phyloP scores from a whole-genome alignment of 2,797 vertebrate species.

The Emys orbicularis region DNA sequence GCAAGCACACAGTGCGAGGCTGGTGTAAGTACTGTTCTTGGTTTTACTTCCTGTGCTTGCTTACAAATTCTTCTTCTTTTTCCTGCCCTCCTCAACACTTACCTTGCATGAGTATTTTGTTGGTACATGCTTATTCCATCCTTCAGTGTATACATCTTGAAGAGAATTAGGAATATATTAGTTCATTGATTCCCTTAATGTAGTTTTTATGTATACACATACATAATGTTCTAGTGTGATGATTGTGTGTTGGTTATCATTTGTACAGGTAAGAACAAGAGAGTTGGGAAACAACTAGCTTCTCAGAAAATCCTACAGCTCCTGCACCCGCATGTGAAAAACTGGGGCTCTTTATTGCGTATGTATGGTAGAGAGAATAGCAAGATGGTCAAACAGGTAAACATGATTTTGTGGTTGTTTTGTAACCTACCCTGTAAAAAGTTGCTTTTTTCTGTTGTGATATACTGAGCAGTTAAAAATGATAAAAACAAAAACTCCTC shows the following conservation, averaged over 20 bases:
- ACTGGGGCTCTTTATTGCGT: conserved; percentile 97
- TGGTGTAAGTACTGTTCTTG: conserved; percentile 92
- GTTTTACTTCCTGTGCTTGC: background rate
- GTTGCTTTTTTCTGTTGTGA: background rate
- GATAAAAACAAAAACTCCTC: background rate
- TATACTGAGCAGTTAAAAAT: background rate
- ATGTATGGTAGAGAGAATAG: conserved; percentile 99
- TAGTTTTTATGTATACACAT: background rate
- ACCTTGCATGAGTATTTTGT: background rate
- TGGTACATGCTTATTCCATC: background rate
- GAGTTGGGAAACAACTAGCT: conserved; percentile 97
- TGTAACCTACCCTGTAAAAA: background rate
- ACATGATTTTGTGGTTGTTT: background rate
- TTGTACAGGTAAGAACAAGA: conserved; percentile 94
- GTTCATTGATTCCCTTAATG: background rate
- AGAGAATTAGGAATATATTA: background rate
- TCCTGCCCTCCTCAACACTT: background rate
- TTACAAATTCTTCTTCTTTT: background rate
- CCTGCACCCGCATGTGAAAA: conserved; percentile 98
- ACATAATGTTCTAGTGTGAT: accelerated
- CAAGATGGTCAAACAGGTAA: conserved; percentile 99
- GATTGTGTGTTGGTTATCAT: background rate
- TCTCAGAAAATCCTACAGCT: conserved; percentile 99
- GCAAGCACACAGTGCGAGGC: conserved; percentile 97
- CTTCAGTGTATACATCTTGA: background rate